Evolutionary conservation across 2,797 vertebrate genomes (phyloP), one percentile per base, ranked within the genome.

Genomic region (Threskiornis aethiopicus): DNA sequence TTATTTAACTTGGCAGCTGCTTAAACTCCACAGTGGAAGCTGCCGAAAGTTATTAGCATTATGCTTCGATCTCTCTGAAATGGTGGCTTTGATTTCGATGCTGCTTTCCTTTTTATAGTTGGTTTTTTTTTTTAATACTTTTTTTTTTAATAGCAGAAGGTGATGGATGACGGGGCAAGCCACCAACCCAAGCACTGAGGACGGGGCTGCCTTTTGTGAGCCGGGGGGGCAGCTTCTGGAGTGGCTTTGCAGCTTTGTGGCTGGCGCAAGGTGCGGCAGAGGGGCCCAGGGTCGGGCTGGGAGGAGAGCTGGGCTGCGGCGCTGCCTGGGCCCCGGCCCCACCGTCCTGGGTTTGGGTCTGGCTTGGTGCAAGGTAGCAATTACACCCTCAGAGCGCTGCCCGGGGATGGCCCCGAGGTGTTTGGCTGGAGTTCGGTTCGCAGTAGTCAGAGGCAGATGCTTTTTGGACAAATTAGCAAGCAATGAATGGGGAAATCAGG

Each of bases 1-100:
- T 97, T 97, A 98, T 98, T 98, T 95, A 93, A 97, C 95, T 96
- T 97, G 97, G 97, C 98, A 97, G 96, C 94, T 97, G 91, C 94
- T 98, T 98, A 97, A 97, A 97, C 97, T 97, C 95, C 77, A 8
- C 25, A 31, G 97, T 95, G 96, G 95, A 98, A 94, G 95, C 97
- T 97, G 97, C 97, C 96, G 89, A 89, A 97, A 98, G 89, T 97
- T 96, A 57, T 97, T 96, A 96, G 80, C 89, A 67, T 93, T 93
- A 92, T 19, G 62, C 72, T 81, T 77, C 89, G n/a, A 11, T 81
- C 57, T 81, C 94, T 51, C 65, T 21, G 84, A 91, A 96, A 96
- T 87, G 89, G 92, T 96, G 84, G 76, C 92, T 97, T 95, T 94
- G 91, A 85, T 93, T 95, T 92, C 92, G 54, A 7, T 1, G 39